Conservation (phyloP, 1,140 invertebrate species). For the Drosophila kikkawai region DNA sequence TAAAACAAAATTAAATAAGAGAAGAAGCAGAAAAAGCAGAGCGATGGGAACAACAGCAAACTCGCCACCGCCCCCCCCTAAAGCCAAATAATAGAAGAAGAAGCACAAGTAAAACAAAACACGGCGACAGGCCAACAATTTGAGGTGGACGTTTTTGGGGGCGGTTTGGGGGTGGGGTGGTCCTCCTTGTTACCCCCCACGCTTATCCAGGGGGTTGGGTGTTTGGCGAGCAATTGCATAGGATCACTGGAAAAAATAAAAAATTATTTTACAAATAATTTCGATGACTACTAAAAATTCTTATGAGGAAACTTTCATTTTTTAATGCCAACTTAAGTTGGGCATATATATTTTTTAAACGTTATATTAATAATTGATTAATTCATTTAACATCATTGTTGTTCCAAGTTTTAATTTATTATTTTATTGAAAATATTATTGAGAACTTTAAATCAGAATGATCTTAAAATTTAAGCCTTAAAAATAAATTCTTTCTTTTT, state of each 20-base stretch:
- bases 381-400: too few relatives aligned
- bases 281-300: neutral
- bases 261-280: too few relatives aligned
- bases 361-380: too few relatives aligned
- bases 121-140: constrained; percentile 55
- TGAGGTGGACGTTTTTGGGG: constrained; percentile 35
- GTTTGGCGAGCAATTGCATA: constrained; percentile 7
- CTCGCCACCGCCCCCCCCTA: constrained; percentile 11
- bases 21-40: constrained; percentile 29
- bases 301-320: neutral
- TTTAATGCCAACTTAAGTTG: neutral
- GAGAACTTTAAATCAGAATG: too few relatives aligned
- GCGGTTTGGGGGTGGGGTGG: neutral
- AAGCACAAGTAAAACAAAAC: constrained; percentile 73
- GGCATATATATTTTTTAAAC: too few relatives aligned
- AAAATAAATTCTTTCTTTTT: too few relatives aligned
- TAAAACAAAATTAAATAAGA: constrained; percentile 65
- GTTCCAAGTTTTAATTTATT: too few relatives aligned
- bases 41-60: constrained; percentile 48
- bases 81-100: constrained; percentile 40
- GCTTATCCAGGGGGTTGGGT: neutral
- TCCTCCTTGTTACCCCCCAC: neutral
- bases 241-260: neutral
- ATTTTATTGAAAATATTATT: too few relatives aligned
- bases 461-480: too few relatives aligned